A percentile compares a stretch with the other conserved stretches of the same genome.
These are phyloP conservation scores for Paelopatides confundens DNA, from an alignment of 53 echinoderm and acorn worm species.

Conservation along the genomic window DNA sequence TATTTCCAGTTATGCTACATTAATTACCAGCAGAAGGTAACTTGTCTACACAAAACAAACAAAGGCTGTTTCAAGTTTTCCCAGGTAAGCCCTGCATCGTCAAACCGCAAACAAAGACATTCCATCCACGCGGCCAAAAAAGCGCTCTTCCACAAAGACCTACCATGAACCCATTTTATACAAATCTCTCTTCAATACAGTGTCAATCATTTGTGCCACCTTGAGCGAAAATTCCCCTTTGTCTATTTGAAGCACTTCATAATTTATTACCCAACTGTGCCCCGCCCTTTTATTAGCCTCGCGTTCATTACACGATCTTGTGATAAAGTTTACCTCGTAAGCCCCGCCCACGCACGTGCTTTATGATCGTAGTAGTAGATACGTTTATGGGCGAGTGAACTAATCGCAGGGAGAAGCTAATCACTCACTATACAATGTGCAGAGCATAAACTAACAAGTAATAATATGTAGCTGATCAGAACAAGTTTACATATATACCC, in stretches of 20 bases:
- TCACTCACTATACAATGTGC: background rate
- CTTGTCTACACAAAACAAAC: too few species aligned
- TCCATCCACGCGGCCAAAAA: background rate
- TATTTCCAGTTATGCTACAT: too few species aligned
- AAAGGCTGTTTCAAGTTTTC: background rate
- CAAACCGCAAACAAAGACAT: conserved; percentile 3
- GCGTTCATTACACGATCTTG: background rate
- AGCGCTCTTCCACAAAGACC: background rate
- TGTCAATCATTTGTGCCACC: background rate
- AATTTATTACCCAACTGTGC: background rate
- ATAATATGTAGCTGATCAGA: background rate
- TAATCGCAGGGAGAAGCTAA: background rate
- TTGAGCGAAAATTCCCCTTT: conserved; percentile 21
- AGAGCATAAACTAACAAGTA: background rate
- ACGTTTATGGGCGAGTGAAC: background rate
- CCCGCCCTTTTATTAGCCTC: conserved; percentile 5
- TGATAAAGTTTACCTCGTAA: conserved; percentile 33
- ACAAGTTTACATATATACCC: background rate
- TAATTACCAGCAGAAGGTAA: too few species aligned
- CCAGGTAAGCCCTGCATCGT: background rate
- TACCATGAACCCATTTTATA: background rate
- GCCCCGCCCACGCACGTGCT: conserved; percentile 45
- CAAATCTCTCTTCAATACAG: background rate
- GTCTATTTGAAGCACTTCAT: background rate
- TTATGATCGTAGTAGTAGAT: background rate